Evolutionary conservation across 2,888 invertebrate genomes (phyloP).

Genomic region (Rutpela maculata): DNA sequence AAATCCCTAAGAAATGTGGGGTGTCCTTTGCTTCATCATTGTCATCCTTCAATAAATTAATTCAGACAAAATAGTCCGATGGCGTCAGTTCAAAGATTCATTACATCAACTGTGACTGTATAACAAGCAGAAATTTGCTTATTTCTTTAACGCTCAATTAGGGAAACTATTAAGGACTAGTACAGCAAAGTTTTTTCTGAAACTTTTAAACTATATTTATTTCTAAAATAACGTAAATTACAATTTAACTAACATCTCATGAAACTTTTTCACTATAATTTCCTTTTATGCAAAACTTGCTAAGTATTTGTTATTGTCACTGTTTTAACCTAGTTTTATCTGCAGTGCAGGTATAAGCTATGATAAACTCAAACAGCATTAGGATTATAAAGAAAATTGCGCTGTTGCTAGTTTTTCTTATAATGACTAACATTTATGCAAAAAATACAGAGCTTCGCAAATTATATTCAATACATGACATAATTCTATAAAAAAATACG

Average conservation of each 20-base stretch:
- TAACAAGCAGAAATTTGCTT: no score
- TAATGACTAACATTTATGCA: neutral
- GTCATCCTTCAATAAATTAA: no score
- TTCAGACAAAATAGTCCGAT: no score
- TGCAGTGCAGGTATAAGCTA: neutral
- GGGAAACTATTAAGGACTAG: no score
- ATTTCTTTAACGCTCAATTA: no score
- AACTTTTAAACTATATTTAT: neutral
- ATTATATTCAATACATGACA: neutral
- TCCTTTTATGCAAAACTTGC: neutral
- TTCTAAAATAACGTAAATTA: neutral
- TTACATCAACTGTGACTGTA: no score
- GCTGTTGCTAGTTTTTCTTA: no score
- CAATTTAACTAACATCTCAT: neutral
- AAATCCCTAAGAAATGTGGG: no score
- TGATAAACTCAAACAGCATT: neutral
- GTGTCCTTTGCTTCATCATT: no score
- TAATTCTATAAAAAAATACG: neutral
- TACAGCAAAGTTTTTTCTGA: neutral
- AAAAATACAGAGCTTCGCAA: neutral
- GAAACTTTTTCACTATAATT: neutral
- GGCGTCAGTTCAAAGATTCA: no score
- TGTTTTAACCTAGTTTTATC: neutral
- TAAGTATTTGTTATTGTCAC: neutral
- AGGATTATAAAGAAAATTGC: neutral